Base-by-base conservation (phyloP, 2,113 vertebrate genomes). In the Aptenodytes patagonicus region DNA sequence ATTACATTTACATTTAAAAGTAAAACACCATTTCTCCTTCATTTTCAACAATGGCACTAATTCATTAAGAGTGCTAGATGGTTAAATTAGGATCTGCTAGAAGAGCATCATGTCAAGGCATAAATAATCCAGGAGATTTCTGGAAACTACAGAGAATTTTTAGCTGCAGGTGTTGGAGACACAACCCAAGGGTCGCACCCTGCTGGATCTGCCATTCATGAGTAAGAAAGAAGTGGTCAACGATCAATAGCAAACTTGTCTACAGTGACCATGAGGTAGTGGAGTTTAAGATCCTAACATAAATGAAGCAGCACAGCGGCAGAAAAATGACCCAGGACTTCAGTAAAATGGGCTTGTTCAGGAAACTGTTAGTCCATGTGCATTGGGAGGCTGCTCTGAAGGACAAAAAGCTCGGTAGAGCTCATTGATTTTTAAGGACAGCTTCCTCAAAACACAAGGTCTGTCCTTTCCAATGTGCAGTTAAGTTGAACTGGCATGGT, bases 161-260 rank as follows among this genome's bases (percentile, higher is more conserved):
- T 60, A 71, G 19, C 22, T 93, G 70, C 8, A 36, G 10, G 2
- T 86, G 19, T 15, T 72, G 38, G 25, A 84, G 46, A 38, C 21
- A 32, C 8, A 44, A 16, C 7, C 44, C 12, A 47, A 47, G 24
- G 10, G 8, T 54, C 0, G 0, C 4, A 69, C 5, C 4, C 14
- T 55, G 25, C 21, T 77, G 46, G 29, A 62, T 44, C 12, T 73
- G 9, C 13, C 29, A 38, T 5, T 36, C 22, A 4, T 5, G 5
- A 54, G 18, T 52, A 62, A 31, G 25, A 32, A 77, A 78, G 14
- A 55, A 77, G 22, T 8, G 15, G 29, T 82, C 51, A 55, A n/a
- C n/a, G 69, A 68, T 75, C 9, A 31, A 44, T 4, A 71, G 7
- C 5, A 89, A 22, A n/a, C 38, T 55, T 38, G 3, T 40, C 52